Evolutionary conservation across 1,140 invertebrate genomes (phyloP), one percentile per base, ranked within the genome.

Genomic region (Drosophila truncata): DNA sequence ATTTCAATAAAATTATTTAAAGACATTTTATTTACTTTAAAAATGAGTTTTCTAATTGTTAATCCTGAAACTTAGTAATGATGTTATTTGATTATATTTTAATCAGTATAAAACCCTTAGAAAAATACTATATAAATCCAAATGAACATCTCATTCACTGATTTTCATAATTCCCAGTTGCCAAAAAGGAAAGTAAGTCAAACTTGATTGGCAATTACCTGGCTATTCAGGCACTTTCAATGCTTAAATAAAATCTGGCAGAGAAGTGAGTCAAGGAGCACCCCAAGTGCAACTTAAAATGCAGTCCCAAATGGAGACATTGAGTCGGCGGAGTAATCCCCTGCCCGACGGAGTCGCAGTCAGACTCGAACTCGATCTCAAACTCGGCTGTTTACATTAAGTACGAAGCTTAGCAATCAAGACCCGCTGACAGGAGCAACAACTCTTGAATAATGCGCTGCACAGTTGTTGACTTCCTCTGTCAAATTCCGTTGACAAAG

Each of bases 401-500:
- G 59, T 54, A 42, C 57, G 44, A 47, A 70, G 63, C 61, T 73
- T 58, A 61, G 60, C 62, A 78, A 61, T 61, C 69, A 72, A 66
- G 54, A 86, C 52, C 29, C 57, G 62, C 64, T 47, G 50, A 49
- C 65, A 82, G 39, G 50, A 50, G 47, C 44, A 74, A 60, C 75
- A 61, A 58, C 71, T 78, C 50, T 70, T 83, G 60, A 50, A 77
- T 83, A 88, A 86, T 78, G 85, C 74, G 59, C 37, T 47, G 58
- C 58, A 62, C 59, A 82, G 67, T 82, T 72, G 52, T 65, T 60
- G 66, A 87, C 84, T 83, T 82, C 83, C 80, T 70, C 41, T 50
- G 60, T 75, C 65, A 64, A 78, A 71, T 62, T 54, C 74, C 77
- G 65, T 59, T 79, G 76, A 79, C 75, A 79, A 79, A 79, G 75